These are phyloP conservation scores for Anas platyrhynchos DNA, from an alignment of 2,113 vertebrate species.

Conservation along the genomic window DNA sequence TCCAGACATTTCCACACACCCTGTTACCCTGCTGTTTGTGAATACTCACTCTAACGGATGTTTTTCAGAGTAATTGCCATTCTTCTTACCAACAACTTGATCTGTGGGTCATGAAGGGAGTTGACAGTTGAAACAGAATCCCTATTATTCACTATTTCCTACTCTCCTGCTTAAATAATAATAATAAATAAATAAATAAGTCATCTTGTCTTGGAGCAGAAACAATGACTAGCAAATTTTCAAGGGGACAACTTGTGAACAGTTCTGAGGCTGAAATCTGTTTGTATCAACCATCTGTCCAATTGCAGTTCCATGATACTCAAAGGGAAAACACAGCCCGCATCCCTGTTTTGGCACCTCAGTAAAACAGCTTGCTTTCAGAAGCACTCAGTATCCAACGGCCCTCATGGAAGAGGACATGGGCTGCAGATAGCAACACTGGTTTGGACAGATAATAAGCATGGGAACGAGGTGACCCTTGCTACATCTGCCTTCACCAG, in stretches of 20 bases:
- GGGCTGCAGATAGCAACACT: not conserved
- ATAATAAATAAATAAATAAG: not conserved
- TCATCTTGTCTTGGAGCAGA: not conserved
- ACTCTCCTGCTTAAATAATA: not conserved
- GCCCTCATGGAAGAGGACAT: not conserved
- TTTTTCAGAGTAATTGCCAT: not conserved
- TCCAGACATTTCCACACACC: not conserved
- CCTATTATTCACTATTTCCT: not conserved
- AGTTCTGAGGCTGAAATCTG: not conserved
- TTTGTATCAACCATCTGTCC: not conserved
- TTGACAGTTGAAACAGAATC: not conserved
- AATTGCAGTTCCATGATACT: not conserved
- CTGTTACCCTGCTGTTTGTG: not conserved
- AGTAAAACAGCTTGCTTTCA: not conserved
- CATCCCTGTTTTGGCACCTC: not conserved
- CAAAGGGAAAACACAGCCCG: not conserved
- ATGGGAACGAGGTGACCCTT: not conserved
- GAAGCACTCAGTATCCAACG: not conserved
- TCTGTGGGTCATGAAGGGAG: not conserved
- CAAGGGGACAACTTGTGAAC: not conserved
- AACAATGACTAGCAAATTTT: not conserved
- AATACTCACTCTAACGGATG: not conserved
- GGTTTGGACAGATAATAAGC: not conserved
- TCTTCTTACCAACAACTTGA: not conserved
- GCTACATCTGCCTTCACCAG: not conserved